These are phyloP conservation scores for Glyphotaelius pellucidus DNA, from an alignment of 2,888 invertebrate genomes.

Conservation along the genomic window DNA sequence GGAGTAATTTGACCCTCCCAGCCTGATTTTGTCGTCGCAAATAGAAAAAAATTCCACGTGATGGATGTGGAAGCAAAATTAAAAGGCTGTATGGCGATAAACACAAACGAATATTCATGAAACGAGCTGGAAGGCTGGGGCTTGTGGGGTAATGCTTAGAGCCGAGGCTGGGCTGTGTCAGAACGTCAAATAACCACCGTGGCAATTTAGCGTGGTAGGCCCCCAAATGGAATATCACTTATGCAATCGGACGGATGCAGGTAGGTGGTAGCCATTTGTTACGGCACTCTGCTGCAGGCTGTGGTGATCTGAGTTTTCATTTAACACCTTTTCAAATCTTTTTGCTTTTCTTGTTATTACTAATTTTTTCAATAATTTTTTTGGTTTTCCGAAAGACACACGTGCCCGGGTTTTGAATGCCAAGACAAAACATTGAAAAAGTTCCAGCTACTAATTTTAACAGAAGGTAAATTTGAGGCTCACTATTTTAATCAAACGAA, in stretches of 20 bases:
- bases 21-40: constrained; percentile 34
- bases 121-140: constrained; percentile 15
- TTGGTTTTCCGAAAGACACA: too few relatives aligned
- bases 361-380: too few relatives aligned
- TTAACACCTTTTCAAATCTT: neutral
- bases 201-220: constrained; percentile 19
- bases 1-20: constrained; percentile 21
- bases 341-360: too few relatives aligned
- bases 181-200: neutral
- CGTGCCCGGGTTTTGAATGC: too few relatives aligned
- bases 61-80: constrained; percentile 58
- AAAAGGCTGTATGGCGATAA: constrained; percentile 60
- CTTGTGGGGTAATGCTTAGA: neutral
- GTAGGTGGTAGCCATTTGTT: neutral
- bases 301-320: neutral
- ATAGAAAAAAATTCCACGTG: constrained; percentile 46
- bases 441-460: too few relatives aligned
- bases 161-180: neutral
- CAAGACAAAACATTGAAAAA: too few relatives aligned
- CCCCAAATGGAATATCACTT: neutral
- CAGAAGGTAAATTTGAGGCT: neutral
- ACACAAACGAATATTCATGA: constrained; percentile 60
- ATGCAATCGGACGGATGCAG: neutral
- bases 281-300: neutral
- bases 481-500: neutral